A percentile compares a stretch with the other conserved stretches of the same genome.
Evolutionary conservation across 2,888 invertebrate species (phyloP).

Genomic region (Cephus rjabovi): DNA sequence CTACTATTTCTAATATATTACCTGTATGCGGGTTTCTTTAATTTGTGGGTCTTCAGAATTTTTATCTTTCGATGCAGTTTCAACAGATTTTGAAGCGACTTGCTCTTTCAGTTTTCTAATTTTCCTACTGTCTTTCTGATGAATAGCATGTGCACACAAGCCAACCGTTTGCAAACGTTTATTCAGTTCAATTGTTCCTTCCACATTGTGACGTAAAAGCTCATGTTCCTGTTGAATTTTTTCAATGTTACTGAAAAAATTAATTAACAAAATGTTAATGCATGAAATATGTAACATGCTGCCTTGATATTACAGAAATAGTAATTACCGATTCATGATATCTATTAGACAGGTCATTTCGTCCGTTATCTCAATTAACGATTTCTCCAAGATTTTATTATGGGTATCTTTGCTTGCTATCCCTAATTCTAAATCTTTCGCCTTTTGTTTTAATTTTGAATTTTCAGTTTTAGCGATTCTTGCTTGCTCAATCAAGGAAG

Average conservation of each 20-base stretch:
- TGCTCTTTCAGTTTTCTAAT: slow-evolving; percentile 39
- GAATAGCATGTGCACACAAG: slow-evolving; percentile 40
- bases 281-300: slow-evolving; percentile 18
- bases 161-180: slow-evolving; percentile 49
- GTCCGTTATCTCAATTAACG: slow-evolving; percentile 35
- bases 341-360: slow-evolving; percentile 31
- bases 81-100: not conserved
- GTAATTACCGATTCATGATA: slow-evolving; percentile 31
- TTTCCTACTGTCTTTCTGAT: slow-evolving; percentile 37
- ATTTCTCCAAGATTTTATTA: slow-evolving; percentile 38
- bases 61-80: not conserved
- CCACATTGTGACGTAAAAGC: slow-evolving; percentile 42
- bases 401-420: slow-evolving; percentile 21
- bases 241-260: slow-evolving; percentile 42
- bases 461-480: slow-evolving; percentile 43
- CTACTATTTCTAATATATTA: not conserved
- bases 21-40: not conserved
- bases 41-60: not conserved
- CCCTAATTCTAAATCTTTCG: slow-evolving; percentile 37
- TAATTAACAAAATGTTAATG: not conserved
- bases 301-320: not conserved
- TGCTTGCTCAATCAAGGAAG: slow-evolving; percentile 45
- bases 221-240: slow-evolving; percentile 53
- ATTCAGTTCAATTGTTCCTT: slow-evolving; percentile 40
- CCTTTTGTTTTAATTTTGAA: slow-evolving; percentile 40